Percentiles rank a stretch among this genome's conserved stretches.
phyloP scores from a whole-genome alignment of 1,140 invertebrate species.

The Homalodisca vitripennis region DNA sequence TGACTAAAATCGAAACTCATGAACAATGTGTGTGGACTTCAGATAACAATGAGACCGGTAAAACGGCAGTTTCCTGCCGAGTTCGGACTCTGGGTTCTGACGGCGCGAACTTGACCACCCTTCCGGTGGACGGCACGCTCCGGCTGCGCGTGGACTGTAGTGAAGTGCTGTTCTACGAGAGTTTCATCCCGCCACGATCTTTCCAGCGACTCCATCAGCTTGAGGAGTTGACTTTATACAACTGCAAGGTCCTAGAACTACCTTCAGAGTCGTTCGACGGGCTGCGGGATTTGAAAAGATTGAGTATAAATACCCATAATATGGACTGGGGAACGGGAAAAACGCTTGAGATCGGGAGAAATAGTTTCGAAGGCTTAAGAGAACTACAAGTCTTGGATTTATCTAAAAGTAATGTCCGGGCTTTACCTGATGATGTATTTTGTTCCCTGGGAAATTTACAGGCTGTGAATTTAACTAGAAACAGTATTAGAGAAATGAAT shows the following conservation, averaged over 20 bases:
- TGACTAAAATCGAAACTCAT: slow-evolving; percentile 11
- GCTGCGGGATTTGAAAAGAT: slow-evolving; percentile 67
- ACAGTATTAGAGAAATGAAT: slow-evolving; percentile 70
- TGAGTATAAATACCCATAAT: slow-evolving; percentile 74
- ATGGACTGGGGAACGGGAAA: slow-evolving; percentile 71
- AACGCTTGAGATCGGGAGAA: slow-evolving; percentile 64
- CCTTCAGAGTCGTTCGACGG: slow-evolving; percentile 75
- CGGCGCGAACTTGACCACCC: slow-evolving; percentile 55
- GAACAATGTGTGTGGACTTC: slow-evolving; percentile 54
- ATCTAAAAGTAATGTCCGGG: slow-evolving; percentile 76
- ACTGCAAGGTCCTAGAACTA: slow-evolving; percentile 76
- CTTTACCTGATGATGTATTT: slow-evolving; percentile 70
- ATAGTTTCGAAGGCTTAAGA: slow-evolving; percentile 67
- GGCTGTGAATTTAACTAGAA: slow-evolving; percentile 78
- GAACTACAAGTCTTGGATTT: slow-evolving; percentile 78
- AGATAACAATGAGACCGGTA: slow-evolving; percentile 58
- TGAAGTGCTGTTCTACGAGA: slow-evolving; percentile 76
- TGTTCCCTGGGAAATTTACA: slow-evolving; percentile 76
- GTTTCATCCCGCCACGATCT: slow-evolving; percentile 65
- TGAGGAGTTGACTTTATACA: slow-evolving; percentile 68
- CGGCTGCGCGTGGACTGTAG: slow-evolving; percentile 72
- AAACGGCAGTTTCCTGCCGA: slow-evolving; percentile 59
- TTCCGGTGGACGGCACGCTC: slow-evolving; percentile 68
- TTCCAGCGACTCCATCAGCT: slow-evolving; percentile 72
- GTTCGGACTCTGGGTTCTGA: slow-evolving; percentile 68